Base-by-base conservation (phyloP, 23 tunicate species). In the Aplidium turbinatum region DNA sequence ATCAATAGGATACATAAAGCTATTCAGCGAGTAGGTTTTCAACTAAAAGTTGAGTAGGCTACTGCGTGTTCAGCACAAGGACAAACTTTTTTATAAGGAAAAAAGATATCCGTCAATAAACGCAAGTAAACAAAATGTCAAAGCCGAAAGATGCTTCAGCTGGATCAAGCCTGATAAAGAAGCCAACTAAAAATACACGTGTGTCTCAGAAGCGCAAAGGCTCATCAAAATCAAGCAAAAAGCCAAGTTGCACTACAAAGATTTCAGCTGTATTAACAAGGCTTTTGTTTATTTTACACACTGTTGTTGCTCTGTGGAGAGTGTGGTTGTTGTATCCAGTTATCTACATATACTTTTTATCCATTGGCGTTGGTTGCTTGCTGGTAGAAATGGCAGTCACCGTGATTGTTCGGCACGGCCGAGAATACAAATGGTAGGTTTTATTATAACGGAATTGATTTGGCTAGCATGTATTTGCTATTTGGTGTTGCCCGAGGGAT, bases 401-500 rank as follows among this genome's bases (percentile, higher is more conserved):
- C 0, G 22, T 94, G 4, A 78, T 72, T 13, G 78, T 86, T 1
- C 88, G 99, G 33, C 80, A 78, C 42, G 99, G 99, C 30, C 72
- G 67, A 70, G 99, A 94, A 67, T 87, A 83, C 60, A 94, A 86
- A 73, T 94, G 94, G 94, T 91, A 65, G 72, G 85, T 65, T 28
- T 4, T 60, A 9, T 4, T 9, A 42, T 42, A 9, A 42, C 50
- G 50, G 11, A 42, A 42, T 42, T 11, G 50, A 11, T 42, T 42
- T 16, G 50, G 11, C 50, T 16, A 9, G 16, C 50, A 42, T 9
- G 11, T 9, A 11, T 16, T 9, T 11, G 50, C 50, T 42, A 42
- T 11, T 42, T 42, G 11, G 50, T 16, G 50, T 16, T 16, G 16
- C 11, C 50, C 11, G 11, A 9, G 11, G 16, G 16, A 9, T 16